phyloP scores from a whole-genome alignment of 2,888 invertebrate species.

The Schizaphis graminum region DNA sequence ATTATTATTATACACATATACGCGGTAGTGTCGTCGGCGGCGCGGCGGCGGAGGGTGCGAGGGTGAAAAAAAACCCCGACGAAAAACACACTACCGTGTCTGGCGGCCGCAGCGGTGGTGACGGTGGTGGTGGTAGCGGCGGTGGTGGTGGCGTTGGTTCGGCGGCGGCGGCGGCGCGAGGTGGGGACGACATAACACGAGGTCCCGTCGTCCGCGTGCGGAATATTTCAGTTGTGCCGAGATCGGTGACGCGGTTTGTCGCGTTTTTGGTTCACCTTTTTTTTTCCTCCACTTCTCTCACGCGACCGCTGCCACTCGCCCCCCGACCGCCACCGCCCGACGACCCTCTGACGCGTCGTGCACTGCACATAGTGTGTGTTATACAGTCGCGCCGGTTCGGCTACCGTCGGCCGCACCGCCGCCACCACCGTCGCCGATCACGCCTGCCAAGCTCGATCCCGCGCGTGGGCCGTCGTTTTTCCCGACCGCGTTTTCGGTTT shows the following conservation, averaged over 20 bases:
- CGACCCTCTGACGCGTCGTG: slow-evolving; percentile 37
- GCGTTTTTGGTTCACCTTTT: slow-evolving; percentile 64
- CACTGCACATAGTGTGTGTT: slow-evolving; percentile 3
- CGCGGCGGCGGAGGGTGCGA: background rate
- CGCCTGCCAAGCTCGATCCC: background rate
- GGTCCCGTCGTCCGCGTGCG: slow-evolving; percentile 60
- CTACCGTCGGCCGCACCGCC: slow-evolving; percentile 36
- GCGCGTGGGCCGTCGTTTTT: slow-evolving; percentile 26
- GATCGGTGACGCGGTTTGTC: slow-evolving; percentile 66
- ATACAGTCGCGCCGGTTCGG: slow-evolving; percentile 52
- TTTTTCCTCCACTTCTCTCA: slow-evolving; percentile 44
- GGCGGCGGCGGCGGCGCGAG: slow-evolving; percentile 37
- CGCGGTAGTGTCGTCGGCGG: slow-evolving; percentile 9
- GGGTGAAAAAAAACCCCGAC: slow-evolving; percentile 32
- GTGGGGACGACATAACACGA: slow-evolving; percentile 62
- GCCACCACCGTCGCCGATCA: background rate
- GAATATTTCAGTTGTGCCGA: slow-evolving; percentile 68
- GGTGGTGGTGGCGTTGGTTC: background rate
- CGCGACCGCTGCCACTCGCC: background rate
- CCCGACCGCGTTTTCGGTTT: slow-evolving; percentile 15
- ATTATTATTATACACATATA: background rate
- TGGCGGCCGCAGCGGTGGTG: slow-evolving; percentile 54
- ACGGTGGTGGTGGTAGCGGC: slow-evolving; percentile 32
- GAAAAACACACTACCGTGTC: slow-evolving; percentile 59
- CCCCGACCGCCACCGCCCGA: slow-evolving; percentile 30